Conservation (phyloP, 2,797 vertebrate genomes). For the Bryconaethiops microstoma region DNA sequence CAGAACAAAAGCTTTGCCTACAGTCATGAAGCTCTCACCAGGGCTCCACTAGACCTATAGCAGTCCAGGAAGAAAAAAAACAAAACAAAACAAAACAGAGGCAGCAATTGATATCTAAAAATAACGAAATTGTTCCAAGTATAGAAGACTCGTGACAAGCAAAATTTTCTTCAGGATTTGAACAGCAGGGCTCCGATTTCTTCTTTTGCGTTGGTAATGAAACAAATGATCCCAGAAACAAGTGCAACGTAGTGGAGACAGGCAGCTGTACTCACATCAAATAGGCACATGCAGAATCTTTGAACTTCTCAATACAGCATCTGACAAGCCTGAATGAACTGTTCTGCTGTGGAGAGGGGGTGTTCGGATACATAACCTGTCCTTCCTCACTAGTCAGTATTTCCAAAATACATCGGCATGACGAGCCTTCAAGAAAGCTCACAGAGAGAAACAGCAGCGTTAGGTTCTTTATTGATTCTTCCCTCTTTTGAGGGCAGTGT, state of each 20-base stretch:
- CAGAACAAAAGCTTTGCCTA: conserved; percentile 43
- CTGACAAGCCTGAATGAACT: background rate
- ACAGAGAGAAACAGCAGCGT: background rate
- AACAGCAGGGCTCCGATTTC: background rate
- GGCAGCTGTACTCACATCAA: background rate
- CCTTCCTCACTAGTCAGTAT: background rate
- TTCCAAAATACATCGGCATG: background rate
- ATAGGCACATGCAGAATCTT: background rate
- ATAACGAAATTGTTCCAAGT: conserved; percentile 8
- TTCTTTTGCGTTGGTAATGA: background rate
- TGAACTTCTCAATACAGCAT: background rate
- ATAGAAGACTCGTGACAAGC: background rate
- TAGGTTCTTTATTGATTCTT: conserved; percentile 56
- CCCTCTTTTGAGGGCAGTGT: conserved; percentile 40
- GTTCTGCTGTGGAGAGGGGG: background rate
- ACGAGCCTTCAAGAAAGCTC: conserved; percentile 4
- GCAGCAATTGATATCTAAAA: conserved; percentile 18
- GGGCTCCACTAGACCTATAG: conserved; percentile 11
- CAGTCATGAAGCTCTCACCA: conserved; percentile 10
- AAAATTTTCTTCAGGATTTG: background rate
- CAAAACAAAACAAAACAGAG: background rate
- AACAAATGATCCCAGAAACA: background rate
- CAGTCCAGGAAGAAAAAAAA: background rate
- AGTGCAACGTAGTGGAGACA: background rate
- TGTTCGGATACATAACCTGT: background rate